Conservation (phyloP, 2,888 invertebrate genomes). For the Clusia tigrina region DNA sequence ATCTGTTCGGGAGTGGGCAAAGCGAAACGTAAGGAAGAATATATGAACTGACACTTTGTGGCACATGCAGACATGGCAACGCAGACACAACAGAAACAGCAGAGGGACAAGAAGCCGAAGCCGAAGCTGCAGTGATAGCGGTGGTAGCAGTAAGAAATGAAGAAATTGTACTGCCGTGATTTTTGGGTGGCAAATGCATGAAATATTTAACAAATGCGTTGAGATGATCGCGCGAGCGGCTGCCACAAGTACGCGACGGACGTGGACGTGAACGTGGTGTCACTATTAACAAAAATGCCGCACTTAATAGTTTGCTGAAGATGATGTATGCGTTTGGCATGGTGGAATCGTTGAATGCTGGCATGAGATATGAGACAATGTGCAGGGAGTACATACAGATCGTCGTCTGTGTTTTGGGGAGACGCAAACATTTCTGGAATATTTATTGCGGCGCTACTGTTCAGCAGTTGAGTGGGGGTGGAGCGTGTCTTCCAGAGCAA, state of each 20-base stretch:
- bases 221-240: conserved; percentile 21
- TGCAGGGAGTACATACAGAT: not conserved
- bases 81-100: too few species aligned
- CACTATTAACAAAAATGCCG: conserved; percentile 26
- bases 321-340: conserved; percentile 24
- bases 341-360: too few species aligned
- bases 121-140: not conserved
- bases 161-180: conserved; percentile 31
- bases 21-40: not conserved
- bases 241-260: not conserved
- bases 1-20: conserved; percentile 28
- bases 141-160: conserved; percentile 2
- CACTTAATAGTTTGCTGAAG: conserved; percentile 32
- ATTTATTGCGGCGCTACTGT: conserved; percentile 19
- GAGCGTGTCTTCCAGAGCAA: not conserved
- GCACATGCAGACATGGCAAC: conserved; percentile 7
- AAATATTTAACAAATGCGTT: conserved; percentile 44
- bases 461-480: conserved; percentile 18
- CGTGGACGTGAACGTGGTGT: not conserved
- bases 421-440: conserved; percentile 31
- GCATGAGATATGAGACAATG: not conserved
- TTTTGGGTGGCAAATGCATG: conserved; percentile 45
- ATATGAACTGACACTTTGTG: not conserved
- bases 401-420: conserved; percentile 23
- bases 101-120: not conserved